A percentile compares a stretch with the other conserved stretches of the same genome.
Conservation (phyloP, 2,888 invertebrate species). For the Hermaeophaga mercurialis region DNA sequence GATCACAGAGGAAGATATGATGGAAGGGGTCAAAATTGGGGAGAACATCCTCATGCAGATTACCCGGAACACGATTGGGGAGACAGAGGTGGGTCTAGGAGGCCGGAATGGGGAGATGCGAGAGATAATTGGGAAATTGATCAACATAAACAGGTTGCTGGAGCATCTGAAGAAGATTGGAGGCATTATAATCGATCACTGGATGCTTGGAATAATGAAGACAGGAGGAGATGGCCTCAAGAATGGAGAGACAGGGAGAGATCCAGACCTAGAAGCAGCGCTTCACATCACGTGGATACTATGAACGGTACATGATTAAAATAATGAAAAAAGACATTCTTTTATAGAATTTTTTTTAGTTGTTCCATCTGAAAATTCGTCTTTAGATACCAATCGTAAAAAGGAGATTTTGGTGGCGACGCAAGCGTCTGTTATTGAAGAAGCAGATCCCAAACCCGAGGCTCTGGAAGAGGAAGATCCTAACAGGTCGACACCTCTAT, state of each 20-base stretch:
- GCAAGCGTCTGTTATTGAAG: background rate
- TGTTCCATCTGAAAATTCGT: conserved; percentile 37
- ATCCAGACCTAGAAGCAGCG: conserved; percentile 58
- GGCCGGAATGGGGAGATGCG: conserved; percentile 62
- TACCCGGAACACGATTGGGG: conserved; percentile 23
- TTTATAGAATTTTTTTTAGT: conserved; percentile 4
- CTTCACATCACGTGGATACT: conserved; percentile 48
- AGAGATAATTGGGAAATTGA: conserved; percentile 53
- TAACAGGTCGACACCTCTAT: conserved; percentile 10
- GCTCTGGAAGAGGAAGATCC: conserved; percentile 15
- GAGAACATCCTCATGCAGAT: conserved; percentile 1
- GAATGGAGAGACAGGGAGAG: conserved; percentile 50
- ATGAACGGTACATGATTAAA: conserved; percentile 19
- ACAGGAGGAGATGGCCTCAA: conserved; percentile 57
- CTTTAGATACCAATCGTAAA: conserved; percentile 38
- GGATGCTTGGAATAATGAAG: conserved; percentile 60
- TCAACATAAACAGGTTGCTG: conserved; percentile 49
- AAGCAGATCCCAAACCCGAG: conserved; percentile 1
- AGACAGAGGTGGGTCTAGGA: conserved; percentile 55
- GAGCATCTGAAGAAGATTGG: conserved; percentile 54
- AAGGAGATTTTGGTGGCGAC: conserved; percentile 30
- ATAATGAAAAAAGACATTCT: background rate
- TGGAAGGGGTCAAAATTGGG: conserved; percentile 8
- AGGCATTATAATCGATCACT: conserved; percentile 50
- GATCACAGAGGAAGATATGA: conserved; percentile 16